These are phyloP conservation scores for Sarcophaga peregrina DNA, from an alignment of 1,140 invertebrate species.

Conservation along the genomic window DNA sequence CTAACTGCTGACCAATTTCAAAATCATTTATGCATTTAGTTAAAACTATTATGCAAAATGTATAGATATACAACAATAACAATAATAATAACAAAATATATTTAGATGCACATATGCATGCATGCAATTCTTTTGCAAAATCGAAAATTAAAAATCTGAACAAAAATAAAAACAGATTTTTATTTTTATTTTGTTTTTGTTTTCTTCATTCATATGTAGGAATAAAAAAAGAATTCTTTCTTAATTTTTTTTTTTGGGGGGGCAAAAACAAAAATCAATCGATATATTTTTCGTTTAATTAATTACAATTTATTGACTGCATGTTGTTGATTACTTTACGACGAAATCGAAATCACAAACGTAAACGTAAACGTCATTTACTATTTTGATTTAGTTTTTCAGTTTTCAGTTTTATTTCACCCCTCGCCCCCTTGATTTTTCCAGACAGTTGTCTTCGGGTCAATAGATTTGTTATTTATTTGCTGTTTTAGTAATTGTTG, in stretches of 20 bases:
- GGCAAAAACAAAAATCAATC: constrained; percentile 42
- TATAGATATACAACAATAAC: neutral
- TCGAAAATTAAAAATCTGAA: constrained; percentile 10
- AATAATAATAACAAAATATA: too few relatives aligned
- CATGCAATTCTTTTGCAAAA: neutral
- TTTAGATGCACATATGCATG: neutral
- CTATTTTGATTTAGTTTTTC: neutral
- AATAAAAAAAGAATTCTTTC: neutral
- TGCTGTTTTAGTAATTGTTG: constrained; percentile 35
- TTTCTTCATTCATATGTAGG: neutral
- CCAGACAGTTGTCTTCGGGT: neutral
- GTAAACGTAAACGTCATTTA: constrained; percentile 35
- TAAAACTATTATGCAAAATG: constrained; percentile 34
- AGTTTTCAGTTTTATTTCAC: neutral
- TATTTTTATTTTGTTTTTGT: too few relatives aligned
- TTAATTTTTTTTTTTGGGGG: too few relatives aligned
- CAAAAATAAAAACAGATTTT: neutral
- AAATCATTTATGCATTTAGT: constrained; percentile 41
- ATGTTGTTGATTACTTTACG: constrained; percentile 44
- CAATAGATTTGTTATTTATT: constrained; percentile 22
- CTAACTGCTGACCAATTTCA: constrained; percentile 37
- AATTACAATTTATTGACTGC: constrained; percentile 49
- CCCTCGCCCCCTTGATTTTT: neutral
- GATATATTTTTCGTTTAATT: constrained; percentile 40
- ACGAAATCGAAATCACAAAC: neutral